Percentiles rank a stretch among this genome's conserved stretches.
phyloP scores from a whole-genome alignment of 1,140 invertebrate species.

The Conus ventricosus region DNA sequence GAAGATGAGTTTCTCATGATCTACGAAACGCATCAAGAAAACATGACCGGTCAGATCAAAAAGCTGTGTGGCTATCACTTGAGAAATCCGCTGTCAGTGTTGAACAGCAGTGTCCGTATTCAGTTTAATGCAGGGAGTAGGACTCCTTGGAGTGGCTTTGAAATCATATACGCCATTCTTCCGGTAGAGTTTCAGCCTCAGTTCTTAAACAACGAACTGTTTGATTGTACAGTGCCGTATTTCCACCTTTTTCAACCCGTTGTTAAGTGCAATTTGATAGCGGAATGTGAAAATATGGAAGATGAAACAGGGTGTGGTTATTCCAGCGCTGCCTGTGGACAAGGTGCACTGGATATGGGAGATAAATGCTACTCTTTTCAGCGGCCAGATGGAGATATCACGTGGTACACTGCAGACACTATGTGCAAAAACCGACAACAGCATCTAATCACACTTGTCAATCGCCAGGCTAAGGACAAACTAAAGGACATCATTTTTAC shows the following conservation, averaged over 20 bases:
- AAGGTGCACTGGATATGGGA: neutral
- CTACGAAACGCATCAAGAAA: neutral
- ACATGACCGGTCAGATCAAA: neutral
- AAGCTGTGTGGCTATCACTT: neutral
- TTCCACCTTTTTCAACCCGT: neutral
- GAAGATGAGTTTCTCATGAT: neutral
- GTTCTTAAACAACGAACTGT: neutral
- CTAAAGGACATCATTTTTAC: neutral
- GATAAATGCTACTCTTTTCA: neutral
- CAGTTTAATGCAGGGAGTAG: neutral
- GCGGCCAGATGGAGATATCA: neutral
- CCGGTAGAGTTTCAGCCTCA: neutral
- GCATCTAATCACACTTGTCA: neutral
- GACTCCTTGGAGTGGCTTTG: neutral
- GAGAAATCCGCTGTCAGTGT: neutral
- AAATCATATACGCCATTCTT: neutral
- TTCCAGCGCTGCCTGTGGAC: neutral
- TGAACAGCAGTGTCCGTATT: neutral
- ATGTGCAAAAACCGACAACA: neutral
- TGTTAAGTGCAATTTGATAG: neutral
- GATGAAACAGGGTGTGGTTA: constrained; percentile 1
- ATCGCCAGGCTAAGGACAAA: neutral
- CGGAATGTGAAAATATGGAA: neutral
- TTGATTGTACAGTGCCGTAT: neutral
- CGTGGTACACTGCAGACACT: neutral